Evolutionary conservation across 2,113 vertebrate genomes (phyloP), one percentile per base, ranked within the genome.

Genomic region (Onychostoma macrolepis): DNA sequence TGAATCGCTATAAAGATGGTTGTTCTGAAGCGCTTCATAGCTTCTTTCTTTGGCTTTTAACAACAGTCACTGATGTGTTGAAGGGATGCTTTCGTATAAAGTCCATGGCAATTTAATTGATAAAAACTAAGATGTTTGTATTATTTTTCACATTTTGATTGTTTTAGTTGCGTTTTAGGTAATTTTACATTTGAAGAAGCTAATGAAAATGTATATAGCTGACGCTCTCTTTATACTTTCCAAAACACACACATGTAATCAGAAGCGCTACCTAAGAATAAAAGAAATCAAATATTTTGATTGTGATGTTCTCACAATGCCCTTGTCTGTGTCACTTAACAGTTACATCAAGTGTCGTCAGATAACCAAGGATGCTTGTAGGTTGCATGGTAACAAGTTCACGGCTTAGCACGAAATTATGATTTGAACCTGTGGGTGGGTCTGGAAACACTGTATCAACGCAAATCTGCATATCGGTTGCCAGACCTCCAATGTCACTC

Each of bases 401-500:
- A 84, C 24, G 33, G 65, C 33, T 84, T 84, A 41, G 83, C 67
- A 84, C 33, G 13, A 75, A 84, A 84, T 84, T 74, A 84, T 84
- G 48, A 84, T 84, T 74, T 74, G 69, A 74, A 84, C 67, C 50
- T 84, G 83, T 84, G 83, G 83, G 83, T 72, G 83, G 83, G 24
- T 72, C 83, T 48, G 36, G 83, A 84, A 58, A 36, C 83, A 84
- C 69, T 84, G 82, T 67, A 84, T 80, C 53, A 74, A 45, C 43
- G 28, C 3, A 82, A 84, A 84, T 63, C 86, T 90, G 85, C 87
- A 85, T 85, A 90, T 88, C 79, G 69, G 28, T 24, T 63, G 71
- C 36, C 91, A 91, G 91, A 88, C 87, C 90, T 84, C 91, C 88
- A 92, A 94, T 94, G 93, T 94, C 93, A 94, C 90, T 93, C 94